These are phyloP conservation scores for Telenomus remus DNA, from an alignment of 1,140 invertebrate species.

Conservation along the genomic window DNA sequence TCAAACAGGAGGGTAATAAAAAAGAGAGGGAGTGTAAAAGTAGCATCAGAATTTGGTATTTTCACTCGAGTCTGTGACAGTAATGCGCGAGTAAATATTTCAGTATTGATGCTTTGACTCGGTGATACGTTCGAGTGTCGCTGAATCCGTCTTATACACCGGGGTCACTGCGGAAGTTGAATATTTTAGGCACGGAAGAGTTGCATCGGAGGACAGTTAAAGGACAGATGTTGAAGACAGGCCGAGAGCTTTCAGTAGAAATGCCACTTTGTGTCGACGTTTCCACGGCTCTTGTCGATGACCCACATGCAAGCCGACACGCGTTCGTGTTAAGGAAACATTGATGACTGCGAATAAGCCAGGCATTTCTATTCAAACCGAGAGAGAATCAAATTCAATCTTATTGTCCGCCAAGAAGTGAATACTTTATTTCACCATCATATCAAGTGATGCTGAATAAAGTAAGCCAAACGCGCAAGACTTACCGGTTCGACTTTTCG, in stretches of 20 bases:
- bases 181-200: constrained; percentile 58
- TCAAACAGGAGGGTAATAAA: too few species aligned
- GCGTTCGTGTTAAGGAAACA: constrained; percentile 44
- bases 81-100: constrained; percentile 53
- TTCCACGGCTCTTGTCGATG: constrained; percentile 42
- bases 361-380: constrained; percentile 33
- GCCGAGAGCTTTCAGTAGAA: constrained; percentile 55
- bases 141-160: constrained; percentile 48
- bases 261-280: constrained; percentile 52
- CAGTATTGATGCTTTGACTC: constrained; percentile 55
- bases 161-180: constrained; percentile 60
- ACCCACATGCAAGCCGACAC: constrained; percentile 53
- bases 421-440: constrained; percentile 15
- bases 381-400: constrained; percentile 39
- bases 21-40: too few species aligned
- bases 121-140: constrained; percentile 48
- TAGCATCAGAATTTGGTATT: constrained; percentile 43
- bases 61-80: constrained; percentile 37
- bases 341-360: constrained; percentile 33
- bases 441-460: background rate
- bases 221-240: constrained; percentile 56
- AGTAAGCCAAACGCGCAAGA: background rate
- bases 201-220: constrained; percentile 48
- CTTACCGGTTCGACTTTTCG: too few species aligned
- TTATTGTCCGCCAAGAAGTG: constrained; percentile 41